phyloP scores from a whole-genome alignment of 2,797 vertebrate species.

The Knipowitschia caucasica region DNA sequence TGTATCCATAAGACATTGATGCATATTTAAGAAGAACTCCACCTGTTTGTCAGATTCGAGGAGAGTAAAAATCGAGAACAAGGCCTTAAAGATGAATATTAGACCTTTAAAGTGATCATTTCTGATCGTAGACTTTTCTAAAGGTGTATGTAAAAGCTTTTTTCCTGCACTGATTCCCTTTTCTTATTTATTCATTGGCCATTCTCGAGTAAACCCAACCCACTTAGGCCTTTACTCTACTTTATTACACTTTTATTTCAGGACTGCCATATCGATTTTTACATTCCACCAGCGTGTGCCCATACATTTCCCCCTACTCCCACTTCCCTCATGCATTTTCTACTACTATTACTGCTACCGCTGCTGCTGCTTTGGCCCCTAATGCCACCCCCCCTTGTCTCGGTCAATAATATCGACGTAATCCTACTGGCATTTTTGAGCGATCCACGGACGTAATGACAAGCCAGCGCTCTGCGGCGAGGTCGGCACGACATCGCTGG shows the following conservation, averaged over 20 bases:
- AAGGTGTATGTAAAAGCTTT: conserved; percentile 9
- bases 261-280: conserved; percentile 65
- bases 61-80: no score
- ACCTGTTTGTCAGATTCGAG: no score
- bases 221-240: conserved; percentile 19
- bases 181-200: conserved; percentile 16
- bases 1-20: no score
- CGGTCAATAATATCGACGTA: conserved; percentile 88
- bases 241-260: conserved; percentile 51
- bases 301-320: conserved; percentile 31
- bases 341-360: conserved; percentile 66
- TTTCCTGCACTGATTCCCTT: not conserved
- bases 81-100: no score
- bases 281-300: conserved; percentile 25
- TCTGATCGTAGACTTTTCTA: not conserved
- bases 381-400: conserved; percentile 79
- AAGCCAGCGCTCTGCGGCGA: conserved; percentile 67
- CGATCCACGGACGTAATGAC: conserved; percentile 79
- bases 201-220: conserved; percentile 32
- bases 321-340: conserved; percentile 27
- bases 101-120: not conserved
- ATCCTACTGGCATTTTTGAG: conserved; percentile 83
- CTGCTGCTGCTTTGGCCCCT: conserved; percentile 69
- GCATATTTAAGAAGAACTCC: no score
- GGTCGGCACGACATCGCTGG: conserved; percentile 71